phyloP scores from a whole-genome alignment of 2,888 invertebrate species.

The Meganola albula region DNA sequence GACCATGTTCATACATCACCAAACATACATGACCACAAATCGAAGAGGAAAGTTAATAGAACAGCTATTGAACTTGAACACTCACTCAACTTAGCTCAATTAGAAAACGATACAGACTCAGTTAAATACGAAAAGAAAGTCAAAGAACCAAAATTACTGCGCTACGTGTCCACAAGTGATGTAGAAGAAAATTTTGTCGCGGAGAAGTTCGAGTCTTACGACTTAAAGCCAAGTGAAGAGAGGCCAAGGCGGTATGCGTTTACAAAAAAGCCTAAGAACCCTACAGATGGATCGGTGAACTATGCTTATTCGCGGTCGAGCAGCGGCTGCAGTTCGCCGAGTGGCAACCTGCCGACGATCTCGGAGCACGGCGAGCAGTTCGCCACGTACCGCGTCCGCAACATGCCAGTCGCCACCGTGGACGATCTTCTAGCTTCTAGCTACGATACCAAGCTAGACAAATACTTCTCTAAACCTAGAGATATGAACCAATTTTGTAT shows the following conservation, averaged over 20 bases:
- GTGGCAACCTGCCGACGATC: conserved; percentile 64
- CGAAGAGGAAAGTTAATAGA: conserved; percentile 51
- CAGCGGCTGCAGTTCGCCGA: conserved; percentile 67
- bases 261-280: conserved; percentile 64
- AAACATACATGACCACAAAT: conserved; percentile 55
- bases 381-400: conserved; percentile 53
- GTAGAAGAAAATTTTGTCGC: conserved; percentile 60
- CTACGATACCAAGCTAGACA: conserved; percentile 62
- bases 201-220: conserved; percentile 67
- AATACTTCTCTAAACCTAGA: conserved; percentile 62
- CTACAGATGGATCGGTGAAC: conserved; percentile 62
- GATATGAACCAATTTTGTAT: conserved; percentile 52
- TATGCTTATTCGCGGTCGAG: conserved; percentile 67
- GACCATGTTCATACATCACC: conserved; percentile 63
- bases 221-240: conserved; percentile 56
- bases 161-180: conserved; percentile 63
- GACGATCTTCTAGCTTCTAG: conserved; percentile 41
- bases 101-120: conserved; percentile 69
- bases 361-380: conserved; percentile 65
- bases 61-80: conserved; percentile 58
- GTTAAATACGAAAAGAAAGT: conserved; percentile 64
- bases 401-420: conserved; percentile 34
- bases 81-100: conserved; percentile 50
- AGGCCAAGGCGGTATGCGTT: conserved; percentile 57
- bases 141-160: conserved; percentile 61